Conservation (phyloP, 2,113 vertebrate species). For the Hypocryptadius cinnamomeus region DNA sequence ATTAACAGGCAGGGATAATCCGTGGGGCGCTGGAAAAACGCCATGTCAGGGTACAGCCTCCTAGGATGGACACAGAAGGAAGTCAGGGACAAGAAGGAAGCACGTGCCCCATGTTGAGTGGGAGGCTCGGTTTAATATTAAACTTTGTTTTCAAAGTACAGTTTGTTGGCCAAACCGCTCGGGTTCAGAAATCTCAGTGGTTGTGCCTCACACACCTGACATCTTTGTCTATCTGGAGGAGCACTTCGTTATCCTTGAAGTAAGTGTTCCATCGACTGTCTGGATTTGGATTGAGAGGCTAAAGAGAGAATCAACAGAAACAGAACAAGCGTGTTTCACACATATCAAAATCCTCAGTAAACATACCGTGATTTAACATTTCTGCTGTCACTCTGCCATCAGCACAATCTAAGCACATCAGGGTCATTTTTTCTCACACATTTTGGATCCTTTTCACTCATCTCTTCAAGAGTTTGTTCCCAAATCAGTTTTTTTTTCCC, state of each 20-base stretch:
- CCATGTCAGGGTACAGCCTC: slow-evolving; percentile 94
- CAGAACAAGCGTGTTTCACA: neutral
- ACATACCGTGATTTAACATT: neutral
- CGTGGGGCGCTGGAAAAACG: slow-evolving; percentile 92
- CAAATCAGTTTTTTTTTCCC: neutral
- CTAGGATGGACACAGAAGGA: slow-evolving; percentile 50
- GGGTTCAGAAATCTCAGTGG: neutral
- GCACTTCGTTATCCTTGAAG: slow-evolving; percentile 96
- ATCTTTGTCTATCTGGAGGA: slow-evolving; percentile 97
- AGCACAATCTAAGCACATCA: neutral
- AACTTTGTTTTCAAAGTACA: neutral
- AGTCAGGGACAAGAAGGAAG: neutral
- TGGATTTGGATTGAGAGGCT: slow-evolving; percentile 95
- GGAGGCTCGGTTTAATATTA: neutral
- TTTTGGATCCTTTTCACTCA: neutral
- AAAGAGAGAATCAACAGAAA: neutral
- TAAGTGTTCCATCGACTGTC: slow-evolving; percentile 97
- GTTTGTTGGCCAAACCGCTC: neutral
- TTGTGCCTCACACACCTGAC: slow-evolving; percentile 77
- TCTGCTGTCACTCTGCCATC: neutral
- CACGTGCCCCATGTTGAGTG: fast-evolving
- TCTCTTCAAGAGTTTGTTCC: neutral
- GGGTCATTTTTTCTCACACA: neutral
- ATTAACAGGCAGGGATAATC: slow-evolving; percentile 92
- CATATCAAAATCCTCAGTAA: neutral